Base-by-base conservation (phyloP, 2,113 vertebrate genomes). In the Daphoenositta chrysoptera region DNA sequence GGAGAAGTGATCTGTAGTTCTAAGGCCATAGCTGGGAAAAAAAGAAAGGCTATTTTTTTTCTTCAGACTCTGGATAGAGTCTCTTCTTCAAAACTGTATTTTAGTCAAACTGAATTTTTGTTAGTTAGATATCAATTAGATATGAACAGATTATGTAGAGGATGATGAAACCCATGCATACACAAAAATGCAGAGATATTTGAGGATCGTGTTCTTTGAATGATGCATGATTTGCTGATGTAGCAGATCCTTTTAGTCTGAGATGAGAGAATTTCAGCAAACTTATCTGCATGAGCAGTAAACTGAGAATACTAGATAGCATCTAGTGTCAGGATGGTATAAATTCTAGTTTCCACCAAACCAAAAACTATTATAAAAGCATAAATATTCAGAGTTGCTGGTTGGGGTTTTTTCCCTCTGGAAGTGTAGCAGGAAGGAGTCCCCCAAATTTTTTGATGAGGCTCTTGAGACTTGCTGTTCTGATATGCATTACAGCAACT, bases 331-430 rank as follows among this genome's bases (percentile, higher is more conserved):
- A 79, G 45, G 35, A 83, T n/a, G 48, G 16, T 51, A 30, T 56
- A 31, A 66, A 47, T 72, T 45, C 58, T 68, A 7, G 39, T 90
- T 84, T 75, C 48, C 51, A 75, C 60, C 35, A 83, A 80, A 33
- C 4, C 15, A 60, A 69, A 47, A 69, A 9, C 26, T 56, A n/a
- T 60, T 81, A 69, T 16, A 70, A n/a, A 81, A 53, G 33, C 26
- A 65, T 81, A 45, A 86, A 76, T 73, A 47, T 20, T 53, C 22
- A 6, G 19, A 77, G 27, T 12, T 89, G 7, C 23, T 13, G 1
- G 1, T 42, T 82, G 23, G 3, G 2, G 0, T 1, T n/a, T 47
- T 56, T 50, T 54, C 13, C 5, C 13, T 4, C 40, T 47, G 21
- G 7, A 54, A 72, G 6, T 17, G 7, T 65, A 45, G 7, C 50